Conservation (phyloP, 2,113 vertebrate species). For the Melozone crissalis region DNA sequence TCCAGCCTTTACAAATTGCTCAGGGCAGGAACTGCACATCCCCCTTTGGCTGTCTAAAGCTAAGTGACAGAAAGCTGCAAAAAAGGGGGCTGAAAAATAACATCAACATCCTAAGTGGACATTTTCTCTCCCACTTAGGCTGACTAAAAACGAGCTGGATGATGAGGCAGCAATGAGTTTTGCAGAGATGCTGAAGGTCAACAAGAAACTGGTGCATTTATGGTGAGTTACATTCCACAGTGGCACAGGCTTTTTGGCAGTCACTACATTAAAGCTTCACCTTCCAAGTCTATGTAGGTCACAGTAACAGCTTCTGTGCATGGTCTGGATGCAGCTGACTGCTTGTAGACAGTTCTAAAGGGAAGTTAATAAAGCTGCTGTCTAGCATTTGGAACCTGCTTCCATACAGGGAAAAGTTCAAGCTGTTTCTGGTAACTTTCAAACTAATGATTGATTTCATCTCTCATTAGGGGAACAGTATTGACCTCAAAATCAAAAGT, state of each 20-base stretch:
- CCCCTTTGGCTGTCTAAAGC: conserved; percentile 15
- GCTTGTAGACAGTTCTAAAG: conserved; percentile 9
- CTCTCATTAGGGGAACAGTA: background rate
- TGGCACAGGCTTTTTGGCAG: conserved; percentile 8
- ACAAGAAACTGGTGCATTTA: conserved; percentile 76
- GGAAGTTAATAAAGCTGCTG: conserved; percentile 6
- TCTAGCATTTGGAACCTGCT: background rate
- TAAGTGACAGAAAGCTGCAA: background rate
- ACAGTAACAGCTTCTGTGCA: conserved; percentile 19
- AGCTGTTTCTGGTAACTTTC: background rate
- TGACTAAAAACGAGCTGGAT: conserved; percentile 78
- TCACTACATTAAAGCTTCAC: conserved; percentile 36
- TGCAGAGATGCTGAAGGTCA: conserved; percentile 80
- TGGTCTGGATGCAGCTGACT: conserved; percentile 37
- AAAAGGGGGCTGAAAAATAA: background rate
- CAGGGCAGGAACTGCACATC: background rate
- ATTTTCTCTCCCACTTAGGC: conserved; percentile 58
- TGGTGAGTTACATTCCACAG: conserved; percentile 73
- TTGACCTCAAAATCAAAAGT: background rate
- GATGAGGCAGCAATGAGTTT: conserved; percentile 79
- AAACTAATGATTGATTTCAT: background rate
- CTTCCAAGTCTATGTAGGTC: conserved; percentile 50
- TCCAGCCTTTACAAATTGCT: background rate
- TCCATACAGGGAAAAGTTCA: background rate
- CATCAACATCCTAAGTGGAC: background rate